Conservation (phyloP, 2,113 vertebrate genomes). For the Thermophis baileyi region DNA sequence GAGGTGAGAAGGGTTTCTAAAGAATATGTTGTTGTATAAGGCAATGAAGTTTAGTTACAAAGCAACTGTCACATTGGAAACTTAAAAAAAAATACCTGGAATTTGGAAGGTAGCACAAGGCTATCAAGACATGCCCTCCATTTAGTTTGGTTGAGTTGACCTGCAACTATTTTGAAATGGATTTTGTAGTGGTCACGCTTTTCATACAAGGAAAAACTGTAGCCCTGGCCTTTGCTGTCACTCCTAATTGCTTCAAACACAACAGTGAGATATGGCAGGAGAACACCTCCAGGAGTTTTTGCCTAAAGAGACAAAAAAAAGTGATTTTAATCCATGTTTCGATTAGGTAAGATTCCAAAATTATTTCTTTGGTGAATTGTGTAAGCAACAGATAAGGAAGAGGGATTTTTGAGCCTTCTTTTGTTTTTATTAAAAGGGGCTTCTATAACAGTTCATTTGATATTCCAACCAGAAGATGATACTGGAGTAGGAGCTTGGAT, state of each 20-base stretch:
- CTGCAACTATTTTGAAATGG: conserved; percentile 59
- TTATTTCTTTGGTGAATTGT: neutral
- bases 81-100: conserved; percentile 51
- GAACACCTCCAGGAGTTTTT: conserved; percentile 44
- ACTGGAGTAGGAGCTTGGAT: neutral
- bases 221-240: conserved; percentile 63
- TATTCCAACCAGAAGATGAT: neutral
- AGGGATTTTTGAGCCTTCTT: neutral
- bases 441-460: too few species aligned
- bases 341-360: neutral
- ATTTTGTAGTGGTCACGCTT: conserved; percentile 43
- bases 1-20: neutral
- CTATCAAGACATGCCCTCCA: conserved; percentile 61
- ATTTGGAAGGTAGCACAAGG: conserved; percentile 53
- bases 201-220: conserved; percentile 63
- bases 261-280: conserved; percentile 55
- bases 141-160: conserved; percentile 57
- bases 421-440: neutral
- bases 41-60: neutral
- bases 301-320: conserved; percentile 50
- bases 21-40: neutral
- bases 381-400: neutral
- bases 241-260: conserved; percentile 60
- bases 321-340: conserved; percentile 34
- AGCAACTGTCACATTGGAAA: neutral